Evolutionary conservation across 2,888 invertebrate genomes (phyloP).

Genomic region (Diarsia dahlii): DNA sequence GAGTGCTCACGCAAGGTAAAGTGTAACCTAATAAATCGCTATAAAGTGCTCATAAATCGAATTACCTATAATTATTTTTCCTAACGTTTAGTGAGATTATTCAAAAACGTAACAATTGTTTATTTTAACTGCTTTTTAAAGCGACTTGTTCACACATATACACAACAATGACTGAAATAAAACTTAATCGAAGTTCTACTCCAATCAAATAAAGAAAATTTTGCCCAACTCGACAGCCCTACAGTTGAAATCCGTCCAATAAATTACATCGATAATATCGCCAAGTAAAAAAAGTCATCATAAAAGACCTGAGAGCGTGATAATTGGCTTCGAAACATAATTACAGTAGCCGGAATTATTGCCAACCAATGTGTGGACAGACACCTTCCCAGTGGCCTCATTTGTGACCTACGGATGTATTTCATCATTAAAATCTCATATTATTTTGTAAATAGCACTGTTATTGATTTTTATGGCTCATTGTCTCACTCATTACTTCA

Average conservation of each 20-base stretch:
- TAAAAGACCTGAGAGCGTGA: constrained; percentile 52
- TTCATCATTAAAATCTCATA: constrained; percentile 46
- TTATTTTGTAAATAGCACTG: constrained; percentile 8
- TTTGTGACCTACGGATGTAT: constrained; percentile 24
- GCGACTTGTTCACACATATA: not conserved
- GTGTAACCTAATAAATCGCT: too few species aligned
- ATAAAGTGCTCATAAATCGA: too few species aligned
- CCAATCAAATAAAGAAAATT: not conserved
- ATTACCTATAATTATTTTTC: too few species aligned
- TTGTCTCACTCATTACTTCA: constrained; percentile 6
- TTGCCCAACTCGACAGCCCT: constrained; percentile 49
- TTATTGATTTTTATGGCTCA: constrained; percentile 12
- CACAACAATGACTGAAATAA: not conserved
- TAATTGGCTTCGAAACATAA: constrained; percentile 59
- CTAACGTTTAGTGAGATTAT: too few species aligned
- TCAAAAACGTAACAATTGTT: not conserved
- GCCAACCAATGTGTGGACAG: constrained; percentile 45
- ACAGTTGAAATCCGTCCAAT: constrained; percentile 56
- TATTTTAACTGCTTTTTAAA: too few species aligned
- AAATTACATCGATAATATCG: constrained; percentile 68
- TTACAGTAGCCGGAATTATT: constrained; percentile 54
- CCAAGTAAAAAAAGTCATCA: constrained; percentile 56
- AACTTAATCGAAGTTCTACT: not conserved
- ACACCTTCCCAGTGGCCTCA: constrained; percentile 42
- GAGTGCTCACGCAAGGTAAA: too few species aligned